A percentile compares a stretch with the other conserved stretches of the same genome.
These are phyloP conservation scores for Dromius quadrimaculatus DNA, from an alignment of 2,888 invertebrate species.

Conservation along the genomic window DNA sequence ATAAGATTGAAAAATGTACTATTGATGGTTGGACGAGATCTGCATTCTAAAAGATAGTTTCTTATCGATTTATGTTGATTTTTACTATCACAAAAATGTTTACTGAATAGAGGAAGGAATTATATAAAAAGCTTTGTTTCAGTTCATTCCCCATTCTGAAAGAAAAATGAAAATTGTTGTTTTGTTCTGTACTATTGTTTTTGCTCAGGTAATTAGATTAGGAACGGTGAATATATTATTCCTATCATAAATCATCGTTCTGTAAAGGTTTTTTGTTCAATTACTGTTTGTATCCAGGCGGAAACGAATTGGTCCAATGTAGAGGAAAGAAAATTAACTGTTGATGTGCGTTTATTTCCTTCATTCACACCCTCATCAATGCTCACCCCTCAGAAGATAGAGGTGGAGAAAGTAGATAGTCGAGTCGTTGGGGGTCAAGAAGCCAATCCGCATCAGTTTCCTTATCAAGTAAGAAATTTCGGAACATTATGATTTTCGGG, in stretches of 20 bases:
- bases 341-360: conserved; percentile 7
- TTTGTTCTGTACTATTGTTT: conserved; percentile 7
- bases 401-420: conserved; percentile 16
- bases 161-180: neutral
- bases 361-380: neutral
- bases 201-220: conserved; percentile 15
- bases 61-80: conserved; percentile 15
- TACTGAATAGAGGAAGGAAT: neutral
- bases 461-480: conserved; percentile 36
- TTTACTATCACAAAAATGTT: conserved; percentile 12
- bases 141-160: neutral
- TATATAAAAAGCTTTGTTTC: neutral
- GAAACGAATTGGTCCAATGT: conserved; percentile 28
- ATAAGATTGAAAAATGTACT: conserved; percentile 1
- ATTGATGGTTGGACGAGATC: neutral
- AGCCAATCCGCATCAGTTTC: conserved; percentile 42
- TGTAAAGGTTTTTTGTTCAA: conserved; percentile 3
- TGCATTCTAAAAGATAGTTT: conserved; percentile 1
- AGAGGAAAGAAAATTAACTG: conserved; percentile 5
- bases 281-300: conserved; percentile 27
- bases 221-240: neutral
- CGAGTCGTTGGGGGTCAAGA: conserved; percentile 39
- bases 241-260: conserved; percentile 1
- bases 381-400: conserved; percentile 2
- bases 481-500: neutral